Evolutionary conservation across 2,888 invertebrate genomes (phyloP).

Genomic region (Brachypterus glaber): DNA sequence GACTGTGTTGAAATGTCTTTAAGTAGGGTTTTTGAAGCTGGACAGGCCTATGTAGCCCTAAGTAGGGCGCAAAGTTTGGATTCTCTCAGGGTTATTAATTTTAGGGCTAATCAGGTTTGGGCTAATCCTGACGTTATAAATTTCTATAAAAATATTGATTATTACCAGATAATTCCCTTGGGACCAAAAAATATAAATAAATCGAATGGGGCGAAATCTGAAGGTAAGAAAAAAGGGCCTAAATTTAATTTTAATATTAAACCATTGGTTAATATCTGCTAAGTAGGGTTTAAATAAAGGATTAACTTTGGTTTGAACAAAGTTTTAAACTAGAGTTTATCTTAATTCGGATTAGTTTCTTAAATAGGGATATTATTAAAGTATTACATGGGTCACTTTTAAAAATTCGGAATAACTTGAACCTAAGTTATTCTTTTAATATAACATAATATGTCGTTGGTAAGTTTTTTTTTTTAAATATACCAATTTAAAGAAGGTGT

Average conservation of each 20-base stretch:
- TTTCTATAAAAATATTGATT: constrained; percentile 67
- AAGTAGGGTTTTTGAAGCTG: constrained; percentile 85
- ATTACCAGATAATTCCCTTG: constrained; percentile 55
- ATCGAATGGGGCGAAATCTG: constrained; percentile 13
- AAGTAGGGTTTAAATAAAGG: background rate
- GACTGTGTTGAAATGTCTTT: constrained; percentile 94
- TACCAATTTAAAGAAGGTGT: too few species aligned
- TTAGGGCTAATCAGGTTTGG: constrained; percentile 78
- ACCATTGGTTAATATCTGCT: constrained; percentile 23
- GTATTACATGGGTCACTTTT: too few species aligned
- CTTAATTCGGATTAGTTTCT: too few species aligned
- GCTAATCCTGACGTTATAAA: constrained; percentile 75
- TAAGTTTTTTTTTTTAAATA: too few species aligned
- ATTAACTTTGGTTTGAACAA: too few species aligned
- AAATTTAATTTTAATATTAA: constrained; percentile 18
- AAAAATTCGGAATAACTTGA: too few species aligned
- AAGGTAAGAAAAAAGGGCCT: constrained; percentile 17
- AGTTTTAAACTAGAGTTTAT: too few species aligned
- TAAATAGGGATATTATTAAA: too few species aligned
- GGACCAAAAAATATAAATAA: constrained; percentile 37
- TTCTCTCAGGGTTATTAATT: constrained; percentile 77
- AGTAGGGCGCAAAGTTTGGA: constrained; percentile 84
- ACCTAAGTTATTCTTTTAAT: too few species aligned
- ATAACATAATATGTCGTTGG: too few species aligned
- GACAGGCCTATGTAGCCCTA: constrained; percentile 92